Conservation (phyloP, 2,888 invertebrate species). For the Agrilus mali region DNA sequence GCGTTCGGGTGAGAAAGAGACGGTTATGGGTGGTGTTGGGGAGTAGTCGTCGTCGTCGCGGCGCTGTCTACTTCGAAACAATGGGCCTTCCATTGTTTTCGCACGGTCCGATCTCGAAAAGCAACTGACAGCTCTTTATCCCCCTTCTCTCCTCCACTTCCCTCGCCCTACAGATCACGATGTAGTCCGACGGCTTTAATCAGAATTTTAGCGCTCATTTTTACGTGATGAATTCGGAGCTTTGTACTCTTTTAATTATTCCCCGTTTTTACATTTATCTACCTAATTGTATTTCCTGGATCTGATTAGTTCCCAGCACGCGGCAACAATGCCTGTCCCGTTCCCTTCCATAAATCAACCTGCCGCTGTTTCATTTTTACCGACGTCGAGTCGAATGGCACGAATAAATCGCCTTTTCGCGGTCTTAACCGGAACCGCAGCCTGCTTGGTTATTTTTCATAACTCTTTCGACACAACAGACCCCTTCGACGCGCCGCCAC, state of each 20-base stretch:
- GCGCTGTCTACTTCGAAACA: conserved; percentile 24
- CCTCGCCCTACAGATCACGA: conserved; percentile 16
- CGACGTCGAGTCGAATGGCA: too few species aligned
- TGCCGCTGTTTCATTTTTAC: too few species aligned
- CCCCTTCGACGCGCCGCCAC: too few species aligned
- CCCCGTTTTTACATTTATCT: conserved; percentile 36
- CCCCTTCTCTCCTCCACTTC: conserved; percentile 6
- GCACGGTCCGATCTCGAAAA: conserved; percentile 29
- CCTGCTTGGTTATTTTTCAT: too few species aligned
- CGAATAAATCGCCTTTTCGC: too few species aligned
- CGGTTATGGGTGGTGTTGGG: conserved; percentile 11
- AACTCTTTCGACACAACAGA: too few species aligned
- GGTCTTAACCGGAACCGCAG: too few species aligned
- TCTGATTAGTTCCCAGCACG: conserved; percentile 15
- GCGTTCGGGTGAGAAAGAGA: conserved; percentile 14
- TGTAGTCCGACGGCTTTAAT: conserved; percentile 34
- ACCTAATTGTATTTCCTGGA: conserved; percentile 36
- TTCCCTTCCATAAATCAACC: too few species aligned
- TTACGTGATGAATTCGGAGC: conserved; percentile 37
- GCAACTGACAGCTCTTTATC: conserved; percentile 33
- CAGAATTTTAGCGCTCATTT: conserved; percentile 34
- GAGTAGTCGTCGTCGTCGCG: conserved; percentile 9
- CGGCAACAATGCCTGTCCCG: too few species aligned
- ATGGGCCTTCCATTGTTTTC: conserved; percentile 37
- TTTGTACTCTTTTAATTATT: conserved; percentile 37